Base-by-base conservation (phyloP, 1,140 invertebrate genomes). In the Danaus melanippus region DNA sequence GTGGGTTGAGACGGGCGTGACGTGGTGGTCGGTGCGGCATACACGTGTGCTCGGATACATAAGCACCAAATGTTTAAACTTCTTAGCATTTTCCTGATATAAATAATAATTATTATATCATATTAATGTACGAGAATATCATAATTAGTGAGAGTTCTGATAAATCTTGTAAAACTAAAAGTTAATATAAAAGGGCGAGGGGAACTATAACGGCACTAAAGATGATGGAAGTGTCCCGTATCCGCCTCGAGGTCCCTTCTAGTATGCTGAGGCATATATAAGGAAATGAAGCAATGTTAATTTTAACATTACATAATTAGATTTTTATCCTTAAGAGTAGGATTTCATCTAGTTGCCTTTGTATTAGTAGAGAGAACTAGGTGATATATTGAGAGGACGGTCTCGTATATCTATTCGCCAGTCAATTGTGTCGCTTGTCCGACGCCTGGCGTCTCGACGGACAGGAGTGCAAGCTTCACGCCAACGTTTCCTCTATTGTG, bases 291-390 rank as follows among this genome's bases (percentile, higher is more conserved):
- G 84, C 84, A 84, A 86, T 86, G 79, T 86, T 86, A 86, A 84
- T 81, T 86, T 86, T 84, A 86, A 84, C 73, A 82, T 81, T 79
- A 74, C 63, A 67, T 84, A 84, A 81, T 84, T 86, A 84, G 80
- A 84, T 76, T 82, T 84, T 84, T 82, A 86, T 84, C 77, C 69
- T 76, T 84, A 84, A 86, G 77, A 74, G 84, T 86, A 86, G 84
- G 80, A 77, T 84, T 84, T 84, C 81, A 84, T 84, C 74, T 86
- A 86, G 84, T 79, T 84, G 84, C 81, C 81, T 86, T 86, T 75
- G 77, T 84, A 81, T 78, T 74, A 62, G 77, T 84, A 82, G 80
- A 84, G 77, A 76, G 21, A 82, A 76, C 70, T 86, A 84, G 79
- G 81, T 80, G 62, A 79, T 84, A 60, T 32, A 53, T 40, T 42